These are phyloP conservation scores for Anoplius nigerrimus DNA, from an alignment of 2,888 invertebrate genomes.

Conservation along the genomic window DNA sequence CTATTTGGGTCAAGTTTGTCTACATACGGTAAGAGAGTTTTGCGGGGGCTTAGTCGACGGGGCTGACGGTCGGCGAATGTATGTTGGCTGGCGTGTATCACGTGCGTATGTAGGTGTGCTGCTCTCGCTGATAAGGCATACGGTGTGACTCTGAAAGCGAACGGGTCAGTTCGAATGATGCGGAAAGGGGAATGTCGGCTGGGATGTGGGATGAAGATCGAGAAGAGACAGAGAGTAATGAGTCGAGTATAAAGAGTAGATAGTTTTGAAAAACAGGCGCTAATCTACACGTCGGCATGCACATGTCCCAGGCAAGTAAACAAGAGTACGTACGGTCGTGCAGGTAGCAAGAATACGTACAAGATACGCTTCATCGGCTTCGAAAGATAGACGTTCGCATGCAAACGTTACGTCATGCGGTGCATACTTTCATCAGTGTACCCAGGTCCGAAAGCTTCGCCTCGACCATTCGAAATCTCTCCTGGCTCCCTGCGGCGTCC, in stretches of 20 bases:
- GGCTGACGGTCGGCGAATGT: too few species aligned
- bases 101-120: too few species aligned
- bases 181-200: too few species aligned
- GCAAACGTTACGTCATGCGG: slow-evolving; percentile 57
- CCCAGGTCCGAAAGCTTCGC: slow-evolving; percentile 36
- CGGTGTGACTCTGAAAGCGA: neutral
- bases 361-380: slow-evolving; percentile 31
- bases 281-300: slow-evolving; percentile 45
- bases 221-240: slow-evolving; percentile 42
- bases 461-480: neutral
- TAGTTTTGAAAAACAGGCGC: slow-evolving; percentile 46
- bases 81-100: too few species aligned
- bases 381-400: slow-evolving; percentile 37
- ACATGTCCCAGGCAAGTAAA: slow-evolving; percentile 41
- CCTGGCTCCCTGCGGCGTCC: too few species aligned
- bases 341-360: slow-evolving; percentile 41
- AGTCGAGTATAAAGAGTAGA: slow-evolving; percentile 59
- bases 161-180: neutral
- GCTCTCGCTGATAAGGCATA: too few species aligned
- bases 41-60: too few species aligned
- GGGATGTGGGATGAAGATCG: slow-evolving; percentile 4
- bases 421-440: slow-evolving; percentile 48
- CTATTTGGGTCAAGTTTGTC: too few species aligned
- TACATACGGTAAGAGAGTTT: too few species aligned
- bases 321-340: slow-evolving; percentile 41